phyloP scores from a whole-genome alignment of 1,140 invertebrate genomes.

The Magallana gigas region DNA sequence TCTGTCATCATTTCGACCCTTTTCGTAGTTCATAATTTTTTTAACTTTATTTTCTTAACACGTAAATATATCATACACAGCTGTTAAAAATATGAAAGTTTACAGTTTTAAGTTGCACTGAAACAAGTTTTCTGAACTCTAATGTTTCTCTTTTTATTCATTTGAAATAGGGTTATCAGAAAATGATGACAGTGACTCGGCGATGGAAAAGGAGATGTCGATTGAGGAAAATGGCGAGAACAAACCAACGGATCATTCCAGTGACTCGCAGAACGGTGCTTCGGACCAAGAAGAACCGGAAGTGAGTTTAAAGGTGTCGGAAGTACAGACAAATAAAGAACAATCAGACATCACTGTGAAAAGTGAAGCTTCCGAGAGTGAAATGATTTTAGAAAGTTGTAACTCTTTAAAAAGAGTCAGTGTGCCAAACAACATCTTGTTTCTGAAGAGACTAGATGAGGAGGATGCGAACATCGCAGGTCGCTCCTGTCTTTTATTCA shows the following conservation, averaged over 20 bases:
- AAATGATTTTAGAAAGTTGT: slow-evolving; percentile 55
- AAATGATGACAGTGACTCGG: slow-evolving; percentile 22
- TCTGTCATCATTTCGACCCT: neutral
- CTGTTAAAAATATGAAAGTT: neutral
- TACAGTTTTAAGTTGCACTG: neutral
- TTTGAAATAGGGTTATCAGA: slow-evolving; percentile 44
- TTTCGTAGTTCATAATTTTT: neutral
- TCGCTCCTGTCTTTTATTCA: slow-evolving; percentile 69
- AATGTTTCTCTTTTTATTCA: no score
- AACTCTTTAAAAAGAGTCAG: slow-evolving; percentile 60
- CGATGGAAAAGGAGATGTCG: slow-evolving; percentile 11
- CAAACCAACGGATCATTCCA: slow-evolving; percentile 18
- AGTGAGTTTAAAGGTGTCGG: neutral
- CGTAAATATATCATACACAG: neutral
- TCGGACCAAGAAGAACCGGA: neutral
- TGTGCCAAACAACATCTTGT: slow-evolving; percentile 71
- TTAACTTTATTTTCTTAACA: slow-evolving; percentile 4
- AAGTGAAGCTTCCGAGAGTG: slow-evolving; percentile 48
- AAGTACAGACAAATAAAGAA: slow-evolving; percentile 33
- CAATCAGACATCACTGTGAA: neutral
- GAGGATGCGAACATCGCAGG: slow-evolving; percentile 58
- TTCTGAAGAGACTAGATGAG: slow-evolving; percentile 69
- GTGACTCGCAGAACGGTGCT: neutral
- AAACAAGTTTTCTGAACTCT: neutral
- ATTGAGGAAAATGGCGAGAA: slow-evolving; percentile 42